A percentile compares a stretch with the other conserved stretches of the same genome.
Evolutionary conservation across 2,797 vertebrate genomes (phyloP).

Genomic region (Syngnathus rostellatus): DNA sequence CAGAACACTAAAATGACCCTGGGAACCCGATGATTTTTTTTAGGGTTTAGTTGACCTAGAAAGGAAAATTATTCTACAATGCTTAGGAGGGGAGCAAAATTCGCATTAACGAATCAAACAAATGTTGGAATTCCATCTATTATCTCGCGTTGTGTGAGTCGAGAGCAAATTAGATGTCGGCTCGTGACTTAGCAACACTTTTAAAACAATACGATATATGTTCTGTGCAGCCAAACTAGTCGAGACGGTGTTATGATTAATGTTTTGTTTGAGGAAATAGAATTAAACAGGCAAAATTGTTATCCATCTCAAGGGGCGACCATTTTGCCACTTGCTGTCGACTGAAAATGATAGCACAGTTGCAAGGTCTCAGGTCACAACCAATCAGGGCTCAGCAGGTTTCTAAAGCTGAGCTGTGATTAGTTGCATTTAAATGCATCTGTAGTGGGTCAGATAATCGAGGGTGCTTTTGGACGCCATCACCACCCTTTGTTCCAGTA

Average conservation of each 20-base stretch:
- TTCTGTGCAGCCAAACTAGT: no score
- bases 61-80: not conserved
- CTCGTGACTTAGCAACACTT: not conserved
- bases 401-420: no score
- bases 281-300: no score
- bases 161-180: not conserved
- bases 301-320: no score
- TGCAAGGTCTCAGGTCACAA: no score
- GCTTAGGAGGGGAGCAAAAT: not conserved
- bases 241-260: no score
- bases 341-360: no score
- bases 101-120: not conserved
- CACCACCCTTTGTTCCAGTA: slow-evolving; percentile 17
- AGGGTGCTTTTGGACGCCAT: slow-evolving; percentile 17
- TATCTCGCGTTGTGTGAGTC: not conserved
- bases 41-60: not conserved
- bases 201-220: no score
- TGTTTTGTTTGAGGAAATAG: no score
- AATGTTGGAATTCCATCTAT: not conserved
- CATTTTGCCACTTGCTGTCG: no score
- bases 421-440: slow-evolving; percentile 34
- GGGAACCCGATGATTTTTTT: not conserved
- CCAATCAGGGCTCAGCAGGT: no score
- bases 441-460: slow-evolving; percentile 17
- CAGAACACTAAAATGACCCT: not conserved